A percentile compares a stretch with the other conserved stretches of the same genome.
Conservation (phyloP, 1,140 invertebrate species). For the Apis laboriosa region DNA sequence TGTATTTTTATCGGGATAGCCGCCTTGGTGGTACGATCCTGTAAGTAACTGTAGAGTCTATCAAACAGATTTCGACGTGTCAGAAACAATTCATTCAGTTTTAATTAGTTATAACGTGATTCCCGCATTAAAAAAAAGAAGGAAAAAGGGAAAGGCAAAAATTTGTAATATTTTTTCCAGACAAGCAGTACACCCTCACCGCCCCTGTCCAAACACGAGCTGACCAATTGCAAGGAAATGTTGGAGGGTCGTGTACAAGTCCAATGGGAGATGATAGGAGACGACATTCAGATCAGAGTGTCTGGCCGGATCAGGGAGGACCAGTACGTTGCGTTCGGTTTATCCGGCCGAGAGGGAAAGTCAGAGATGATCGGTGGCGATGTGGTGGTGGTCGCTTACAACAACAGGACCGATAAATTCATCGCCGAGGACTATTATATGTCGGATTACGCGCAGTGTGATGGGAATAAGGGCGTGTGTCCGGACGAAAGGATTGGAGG, state of each 20-base stretch:
- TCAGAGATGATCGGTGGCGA: constrained; percentile 90
- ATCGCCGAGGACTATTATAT: constrained; percentile 93
- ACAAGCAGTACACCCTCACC: constrained; percentile 86
- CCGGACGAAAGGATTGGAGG: constrained; percentile 91
- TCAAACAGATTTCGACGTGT: neutral
- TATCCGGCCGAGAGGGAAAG: constrained; percentile 88
- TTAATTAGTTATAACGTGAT: neutral
- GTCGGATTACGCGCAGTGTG: constrained; percentile 90
- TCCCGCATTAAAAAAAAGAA: no score
- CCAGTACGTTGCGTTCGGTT: constrained; percentile 94
- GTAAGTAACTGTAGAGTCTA: constrained; percentile 84
- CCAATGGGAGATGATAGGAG: constrained; percentile 88
- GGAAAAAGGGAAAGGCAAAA: neutral
- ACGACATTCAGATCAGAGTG: constrained; percentile 88
- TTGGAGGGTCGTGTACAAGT: constrained; percentile 89
- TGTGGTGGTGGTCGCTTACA: constrained; percentile 91
- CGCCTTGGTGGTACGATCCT: constrained; percentile 94
- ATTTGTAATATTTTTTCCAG: constrained; percentile 76
- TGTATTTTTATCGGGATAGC: constrained; percentile 81
- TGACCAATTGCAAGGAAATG: constrained; percentile 90
- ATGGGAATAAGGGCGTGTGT: constrained; percentile 91
- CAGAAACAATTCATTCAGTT: neutral
- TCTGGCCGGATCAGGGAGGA: constrained; percentile 89
- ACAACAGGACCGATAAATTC: constrained; percentile 85
- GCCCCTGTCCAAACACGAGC: constrained; percentile 76